Base-by-base conservation (phyloP, 2,888 invertebrate species). In the Brenthis daphne region DNA sequence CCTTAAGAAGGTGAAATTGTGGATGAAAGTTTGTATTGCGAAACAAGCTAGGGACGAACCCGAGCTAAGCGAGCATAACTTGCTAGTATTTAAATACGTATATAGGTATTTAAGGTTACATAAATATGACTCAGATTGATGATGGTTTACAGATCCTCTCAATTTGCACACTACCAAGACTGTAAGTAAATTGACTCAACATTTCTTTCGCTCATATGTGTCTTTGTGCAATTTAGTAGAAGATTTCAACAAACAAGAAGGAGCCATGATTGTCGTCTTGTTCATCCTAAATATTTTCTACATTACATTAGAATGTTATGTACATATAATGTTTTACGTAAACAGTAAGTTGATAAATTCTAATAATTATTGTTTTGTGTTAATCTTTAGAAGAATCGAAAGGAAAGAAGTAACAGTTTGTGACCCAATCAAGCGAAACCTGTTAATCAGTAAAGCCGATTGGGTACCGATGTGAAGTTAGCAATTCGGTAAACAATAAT, bases 191-290 rank as follows among this genome's bases (percentile, higher is more conserved):
- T 47, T 47, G 3, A 24, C 24, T 2, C 43, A n/a, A 12, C 47
- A 47, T 6, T 6, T 47, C 3, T 58, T 47, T 8, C 58, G 58
- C 3, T 43, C 24, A 1, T 58, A 58, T 6, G 57, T 47, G 24
- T 58, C 58, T 20, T 3, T 58, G 8, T 58, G 58, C 8, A 24
- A 58, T 47, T 24, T 58, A 24, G 8, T 58, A 3, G 14, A 6
- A 24, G 58, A 58, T 24, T 58, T 58, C 58, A 58, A 58, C 20
- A 14, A 58, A 13, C 20, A 58, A 14, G 58, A 58, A 12, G 58
- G 47, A 58, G 6, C 1, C 8, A 47, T 47, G 3, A 24, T 58
- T 24, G 3, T 58, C 13, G 43, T 14, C 43, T 14, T 58, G 2
- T 47, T 58, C 14, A 4, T 58, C 14, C 24, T n/a, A 14, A 43